Percentiles rank a stretch among this genome's conserved stretches.
Evolutionary conservation across 2,113 vertebrate species (phyloP).

Genomic region (Podilymbus podiceps): DNA sequence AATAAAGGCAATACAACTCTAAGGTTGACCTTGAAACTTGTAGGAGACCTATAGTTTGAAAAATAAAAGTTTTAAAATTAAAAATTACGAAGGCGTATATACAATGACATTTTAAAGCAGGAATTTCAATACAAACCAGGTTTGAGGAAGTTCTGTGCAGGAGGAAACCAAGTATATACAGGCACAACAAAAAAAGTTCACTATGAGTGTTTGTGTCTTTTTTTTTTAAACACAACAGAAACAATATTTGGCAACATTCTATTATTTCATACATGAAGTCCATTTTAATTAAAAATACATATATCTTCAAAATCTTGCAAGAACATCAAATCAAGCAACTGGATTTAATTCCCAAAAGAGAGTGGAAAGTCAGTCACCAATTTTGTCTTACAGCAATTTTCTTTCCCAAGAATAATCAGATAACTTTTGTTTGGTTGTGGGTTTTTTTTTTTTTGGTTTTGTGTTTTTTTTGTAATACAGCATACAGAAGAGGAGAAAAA

Average conservation of each 20-base stretch:
- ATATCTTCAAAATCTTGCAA: not conserved
- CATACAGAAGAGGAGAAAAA: not conserved
- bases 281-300: not conserved
- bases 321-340: conserved; percentile 59
- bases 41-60: not conserved
- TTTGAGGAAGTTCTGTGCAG: not conserved
- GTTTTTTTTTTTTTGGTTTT: too few species aligned
- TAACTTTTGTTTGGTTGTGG: too few species aligned
- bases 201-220: not conserved
- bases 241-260: not conserved
- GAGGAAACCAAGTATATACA: not conserved
- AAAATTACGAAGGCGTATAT: not conserved
- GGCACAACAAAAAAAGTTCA: not conserved
- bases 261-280: not conserved
- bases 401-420: not conserved
- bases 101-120: not conserved
- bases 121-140: not conserved
- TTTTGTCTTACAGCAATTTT: not conserved
- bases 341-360: conserved; percentile 47
- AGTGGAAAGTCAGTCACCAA: not conserved
- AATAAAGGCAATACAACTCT: not conserved
- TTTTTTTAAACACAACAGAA: not conserved
- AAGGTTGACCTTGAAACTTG: not conserved
- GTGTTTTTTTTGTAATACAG: not conserved
- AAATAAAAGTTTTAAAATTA: not conserved